Evolutionary conservation across 2,888 invertebrate species (phyloP), one percentile per base, ranked within the genome.

Genomic region (Periphyllus acericola): DNA sequence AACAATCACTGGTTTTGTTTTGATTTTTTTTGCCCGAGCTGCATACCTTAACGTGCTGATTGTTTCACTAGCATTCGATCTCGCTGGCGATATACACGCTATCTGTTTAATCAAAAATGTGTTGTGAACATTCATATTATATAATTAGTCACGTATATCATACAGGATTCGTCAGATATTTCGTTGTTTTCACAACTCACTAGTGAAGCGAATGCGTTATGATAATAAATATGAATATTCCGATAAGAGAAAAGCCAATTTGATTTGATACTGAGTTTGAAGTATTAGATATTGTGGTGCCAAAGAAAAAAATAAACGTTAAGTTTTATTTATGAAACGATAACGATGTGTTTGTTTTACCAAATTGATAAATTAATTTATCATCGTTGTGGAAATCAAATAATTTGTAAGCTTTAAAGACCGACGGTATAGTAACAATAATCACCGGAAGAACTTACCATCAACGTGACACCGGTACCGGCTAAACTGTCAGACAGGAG

Each of bases 31-130:
- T 0, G 98, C 97, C 90, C 98, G 93, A 0, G 97, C 95, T 0
- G 98, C 98, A 92, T 98, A 98, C 34, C 98, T 93, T 32, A 98
- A 93, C 0, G 98, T 98, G 92, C 97, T 98, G 89, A 98, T 92
- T 0, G 97, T 97, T 92, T 98, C 98, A 66, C 94, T 94, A 81
- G 95, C 93, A 91, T 98, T 98, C 0, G 95, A 96, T 90, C 94
- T 94, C 0, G 96, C 96, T 0, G 98, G 98, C 0, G 98, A 97
- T 90, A 98, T 95, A 91, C 98, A 98, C 1, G 98, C 98, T 90
- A 98, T 97, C 97, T 97, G 92, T 34, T 92, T 92, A 89, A 71
- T 89, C 21, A 74, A 74, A 36, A 74, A 36, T 17, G 17, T 14
- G 14, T 46, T 11, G 14, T 71, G 71, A 32, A 29, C 11, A 9